These are phyloP conservation scores for Chalcosyrphus nemorum DNA, from an alignment of 2,888 invertebrate species.

Conservation along the genomic window DNA sequence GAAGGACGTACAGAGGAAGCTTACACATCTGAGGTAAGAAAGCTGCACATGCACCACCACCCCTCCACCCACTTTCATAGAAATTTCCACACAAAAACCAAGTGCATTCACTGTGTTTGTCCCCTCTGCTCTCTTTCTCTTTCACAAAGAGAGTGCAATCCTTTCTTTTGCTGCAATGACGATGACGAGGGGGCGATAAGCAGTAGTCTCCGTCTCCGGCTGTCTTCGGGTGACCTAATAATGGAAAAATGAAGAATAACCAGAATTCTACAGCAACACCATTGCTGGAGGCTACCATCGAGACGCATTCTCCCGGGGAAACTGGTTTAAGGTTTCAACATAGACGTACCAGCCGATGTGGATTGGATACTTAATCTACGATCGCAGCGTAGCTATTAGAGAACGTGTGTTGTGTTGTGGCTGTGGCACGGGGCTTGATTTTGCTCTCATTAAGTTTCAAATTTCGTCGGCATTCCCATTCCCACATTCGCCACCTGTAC, in stretches of 20 bases:
- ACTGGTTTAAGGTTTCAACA: constrained; percentile 57
- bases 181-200: background rate
- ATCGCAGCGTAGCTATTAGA: constrained; percentile 40
- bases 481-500: too few species aligned
- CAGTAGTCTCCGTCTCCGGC: background rate
- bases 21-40: constrained; percentile 24
- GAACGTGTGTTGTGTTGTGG: constrained; percentile 29
- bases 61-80: constrained; percentile 17
- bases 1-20: background rate
- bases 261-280: constrained; percentile 40
- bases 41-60: background rate
- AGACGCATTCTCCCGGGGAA: constrained; percentile 32
- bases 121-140: too few species aligned
- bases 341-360: constrained; percentile 10
- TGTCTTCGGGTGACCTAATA: constrained; percentile 65
- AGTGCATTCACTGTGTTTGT: too few species aligned
- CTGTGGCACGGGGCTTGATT: background rate
- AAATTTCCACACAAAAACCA: constrained; percentile 23
- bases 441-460: constrained; percentile 31
- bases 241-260: constrained; percentile 72
- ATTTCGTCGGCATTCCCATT: constrained; percentile 6
- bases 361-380: constrained; percentile 11
- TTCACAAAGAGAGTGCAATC: background rate
- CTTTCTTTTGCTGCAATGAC: background rate
- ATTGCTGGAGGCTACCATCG: constrained; percentile 12